Evolutionary conservation across 1,140 invertebrate species (phyloP).

Genomic region (Sarcophaga bullata): DNA sequence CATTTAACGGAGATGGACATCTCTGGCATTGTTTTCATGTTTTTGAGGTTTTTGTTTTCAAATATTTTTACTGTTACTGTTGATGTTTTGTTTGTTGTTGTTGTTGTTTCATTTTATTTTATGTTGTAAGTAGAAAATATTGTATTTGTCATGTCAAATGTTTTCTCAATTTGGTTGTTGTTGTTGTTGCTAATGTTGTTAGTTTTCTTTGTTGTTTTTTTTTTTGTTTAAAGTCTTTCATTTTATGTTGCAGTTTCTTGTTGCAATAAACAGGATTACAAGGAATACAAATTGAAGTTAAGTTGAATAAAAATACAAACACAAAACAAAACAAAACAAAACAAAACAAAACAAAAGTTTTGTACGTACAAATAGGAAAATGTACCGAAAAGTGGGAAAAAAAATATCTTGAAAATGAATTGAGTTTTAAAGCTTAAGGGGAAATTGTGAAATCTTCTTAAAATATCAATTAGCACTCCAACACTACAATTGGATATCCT

Average conservation of each 20-base stretch:
- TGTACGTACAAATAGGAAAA: no score
- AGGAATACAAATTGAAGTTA: neutral
- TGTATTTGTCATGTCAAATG: conserved; percentile 17
- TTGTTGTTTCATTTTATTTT: neutral
- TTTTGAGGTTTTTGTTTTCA: conserved; percentile 11
- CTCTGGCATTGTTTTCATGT: neutral
- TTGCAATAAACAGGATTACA: conserved; percentile 19
- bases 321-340: neutral
- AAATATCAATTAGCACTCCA: no score
- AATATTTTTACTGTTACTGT: neutral
- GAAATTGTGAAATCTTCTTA: no score
- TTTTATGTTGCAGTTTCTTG: neutral
- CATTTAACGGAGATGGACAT: neutral
- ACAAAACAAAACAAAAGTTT: no score
- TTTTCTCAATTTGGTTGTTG: no score
- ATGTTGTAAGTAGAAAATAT: conserved; percentile 27
- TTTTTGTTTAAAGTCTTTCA: neutral
- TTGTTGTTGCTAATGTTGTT: no score
- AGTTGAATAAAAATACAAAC: neutral
- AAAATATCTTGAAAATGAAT: no score
- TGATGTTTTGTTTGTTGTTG: neutral
- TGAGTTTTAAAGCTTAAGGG: no score
- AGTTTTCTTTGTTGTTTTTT: neutral
- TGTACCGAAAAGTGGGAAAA: no score
- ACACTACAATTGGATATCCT: no score